phyloP scores from a whole-genome alignment of 2,888 invertebrate species.

The Amphipoea oculea region DNA sequence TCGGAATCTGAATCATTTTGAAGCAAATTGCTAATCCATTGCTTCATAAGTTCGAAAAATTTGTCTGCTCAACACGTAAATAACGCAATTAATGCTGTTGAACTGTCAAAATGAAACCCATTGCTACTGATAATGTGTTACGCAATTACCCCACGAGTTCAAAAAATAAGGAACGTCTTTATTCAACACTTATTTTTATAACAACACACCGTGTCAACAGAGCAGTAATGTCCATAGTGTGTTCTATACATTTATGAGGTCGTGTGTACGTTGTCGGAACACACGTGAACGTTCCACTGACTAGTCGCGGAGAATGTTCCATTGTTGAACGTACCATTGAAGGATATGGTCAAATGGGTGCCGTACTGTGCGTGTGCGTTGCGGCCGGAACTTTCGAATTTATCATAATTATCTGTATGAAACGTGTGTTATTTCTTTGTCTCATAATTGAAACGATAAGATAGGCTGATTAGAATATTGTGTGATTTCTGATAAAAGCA shows the following conservation, averaged over 20 bases:
- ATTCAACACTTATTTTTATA: background rate
- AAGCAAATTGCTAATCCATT: no score
- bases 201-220: constrained; percentile 13
- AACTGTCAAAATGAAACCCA: no score
- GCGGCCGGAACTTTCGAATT: constrained; percentile 50
- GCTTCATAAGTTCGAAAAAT: no score
- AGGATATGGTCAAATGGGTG: constrained; percentile 64
- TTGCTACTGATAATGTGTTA: no score
- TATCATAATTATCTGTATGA: constrained; percentile 7
- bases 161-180: background rate
- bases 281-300: constrained; percentile 67
- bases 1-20: no score
- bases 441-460: constrained; percentile 13
- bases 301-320: constrained; percentile 67
- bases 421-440: constrained; percentile 19
- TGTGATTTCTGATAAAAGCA: background rate
- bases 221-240: constrained; percentile 7
- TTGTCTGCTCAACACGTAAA: no score
- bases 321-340: constrained; percentile 72
- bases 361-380: constrained; percentile 59
- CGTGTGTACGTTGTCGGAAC: constrained; percentile 41
- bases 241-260: constrained; percentile 25
- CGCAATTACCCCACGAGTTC: no score
- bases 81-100: no score
- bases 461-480: constrained; percentile 5